These are phyloP conservation scores for Pantala flavescens DNA, from an alignment of 1,140 invertebrate species.

Conservation along the genomic window DNA sequence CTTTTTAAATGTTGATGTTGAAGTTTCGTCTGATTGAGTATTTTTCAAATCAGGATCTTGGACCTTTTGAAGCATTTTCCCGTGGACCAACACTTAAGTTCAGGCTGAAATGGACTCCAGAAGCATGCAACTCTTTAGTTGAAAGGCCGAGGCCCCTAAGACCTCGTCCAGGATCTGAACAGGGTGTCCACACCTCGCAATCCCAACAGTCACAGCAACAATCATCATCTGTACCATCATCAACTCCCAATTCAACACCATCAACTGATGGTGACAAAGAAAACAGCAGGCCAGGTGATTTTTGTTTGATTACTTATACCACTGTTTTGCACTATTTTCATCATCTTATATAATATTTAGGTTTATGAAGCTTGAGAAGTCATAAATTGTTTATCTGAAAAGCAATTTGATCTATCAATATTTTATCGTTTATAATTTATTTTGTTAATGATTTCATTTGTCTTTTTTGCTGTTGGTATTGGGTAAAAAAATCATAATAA, in stretches of 20 bases:
- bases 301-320: background rate
- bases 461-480: no score
- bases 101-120: constrained; percentile 67
- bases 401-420: no score
- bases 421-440: no score
- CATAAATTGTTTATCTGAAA: background rate
- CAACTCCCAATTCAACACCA: background rate
- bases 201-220: background rate
- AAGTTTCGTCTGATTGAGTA: no score
- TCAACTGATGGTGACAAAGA: constrained; percentile 12
- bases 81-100: constrained; percentile 73
- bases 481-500: no score
- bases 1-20: no score
- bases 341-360: background rate
- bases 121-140: constrained; percentile 56
- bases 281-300: background rate
- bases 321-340: background rate
- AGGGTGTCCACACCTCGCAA: constrained; percentile 7
- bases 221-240: background rate
- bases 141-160: constrained; percentile 47
- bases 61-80: constrained; percentile 58
- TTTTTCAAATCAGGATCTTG: constrained; percentile 33
- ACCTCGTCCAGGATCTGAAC: constrained; percentile 15
- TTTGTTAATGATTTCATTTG: no score
- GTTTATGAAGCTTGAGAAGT: background rate